Base-by-base conservation (phyloP, 2,888 invertebrate species). In the Hypomecis atomaria region DNA sequence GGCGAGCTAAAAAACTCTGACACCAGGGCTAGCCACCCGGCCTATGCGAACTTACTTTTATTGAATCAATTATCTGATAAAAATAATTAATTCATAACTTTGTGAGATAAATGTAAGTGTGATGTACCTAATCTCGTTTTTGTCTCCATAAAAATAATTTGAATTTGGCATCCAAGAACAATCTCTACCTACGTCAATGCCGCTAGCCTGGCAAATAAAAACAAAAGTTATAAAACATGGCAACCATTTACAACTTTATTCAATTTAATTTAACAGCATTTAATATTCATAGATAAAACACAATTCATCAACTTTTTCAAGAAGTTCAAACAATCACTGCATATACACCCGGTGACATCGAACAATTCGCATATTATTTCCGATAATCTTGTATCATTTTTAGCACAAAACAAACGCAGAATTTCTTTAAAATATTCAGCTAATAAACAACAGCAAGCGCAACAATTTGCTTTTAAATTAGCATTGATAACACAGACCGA, bases 341-440 rank as follows among this genome's bases (percentile, higher is more conserved):
- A 74, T 0, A 74, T 8, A 6, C 59, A 58, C 0, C 65, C 62
- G 0, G 66, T 53, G 0, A 64, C 49, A 0, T 61, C 62, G 0
- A 43, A 53, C 36, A 74, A 10, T 0, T 66, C 66, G 0, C 45
- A 54, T 0, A 74, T 44, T 0, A 71, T 42, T 11, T 65, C 60
- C 0, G 62, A 38, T 0, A 70, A 6, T 2, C 58, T 45, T 0
- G 65, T 58, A 4, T 72, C 70, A 7, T 23, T 47, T 23, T 34
- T 38, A 5, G 40, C 9, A 34, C 50, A 62, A 0, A 70, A 9
- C 6, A 71, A 10, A 1, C 53, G 60, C 0, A 43, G 1, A 0
- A 69, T 54, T 23, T 74, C 76, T 1, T 55, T 65, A 0, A 72
- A 9, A n/a, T 73, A 75, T 0, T 70, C 62, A 0, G 59, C 48